Percentiles rank a stretch among this genome's conserved stretches.
Conservation (phyloP, 2,888 invertebrate species). For the Drosophila longiperda region DNA sequence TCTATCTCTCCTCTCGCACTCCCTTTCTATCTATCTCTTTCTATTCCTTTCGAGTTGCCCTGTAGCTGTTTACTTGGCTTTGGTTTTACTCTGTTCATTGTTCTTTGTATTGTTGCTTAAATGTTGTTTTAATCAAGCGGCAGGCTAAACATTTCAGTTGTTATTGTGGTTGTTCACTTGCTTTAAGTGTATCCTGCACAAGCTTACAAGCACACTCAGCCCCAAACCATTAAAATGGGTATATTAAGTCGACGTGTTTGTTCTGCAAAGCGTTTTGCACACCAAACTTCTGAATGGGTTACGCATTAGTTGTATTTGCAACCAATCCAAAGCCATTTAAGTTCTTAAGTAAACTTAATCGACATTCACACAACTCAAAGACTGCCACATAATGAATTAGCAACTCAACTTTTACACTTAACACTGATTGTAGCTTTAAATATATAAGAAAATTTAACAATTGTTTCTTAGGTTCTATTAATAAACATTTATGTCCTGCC, state of each 20-base stretch:
- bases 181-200: conserved; percentile 24
- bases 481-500: not conserved
- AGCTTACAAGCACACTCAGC: not conserved
- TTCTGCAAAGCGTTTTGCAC: conserved; percentile 27
- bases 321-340: conserved; percentile 22
- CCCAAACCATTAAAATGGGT: conserved; percentile 10
- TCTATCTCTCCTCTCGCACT: not conserved
- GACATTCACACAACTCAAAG: conserved; percentile 19
- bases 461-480: not conserved
- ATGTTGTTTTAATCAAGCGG: conserved; percentile 67
- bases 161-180: conserved; percentile 43
- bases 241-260: conserved; percentile 39
- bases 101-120: conserved; percentile 65
- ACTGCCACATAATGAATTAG: not conserved
- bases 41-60: conserved; percentile 36
- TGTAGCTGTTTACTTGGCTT: conserved; percentile 58
- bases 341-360: conserved; percentile 7
- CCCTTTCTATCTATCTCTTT: conserved; percentile 1
- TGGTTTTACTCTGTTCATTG: conserved; percentile 51
- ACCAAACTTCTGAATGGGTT: conserved; percentile 24
- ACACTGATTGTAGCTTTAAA: not conserved
- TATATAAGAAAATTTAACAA: not conserved
- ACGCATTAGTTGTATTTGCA: conserved; percentile 24
- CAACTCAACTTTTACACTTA: not conserved
- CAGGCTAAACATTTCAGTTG: conserved; percentile 55